phyloP scores from a whole-genome alignment of 2,888 invertebrate genomes.

The Anoncus sp. region DNA sequence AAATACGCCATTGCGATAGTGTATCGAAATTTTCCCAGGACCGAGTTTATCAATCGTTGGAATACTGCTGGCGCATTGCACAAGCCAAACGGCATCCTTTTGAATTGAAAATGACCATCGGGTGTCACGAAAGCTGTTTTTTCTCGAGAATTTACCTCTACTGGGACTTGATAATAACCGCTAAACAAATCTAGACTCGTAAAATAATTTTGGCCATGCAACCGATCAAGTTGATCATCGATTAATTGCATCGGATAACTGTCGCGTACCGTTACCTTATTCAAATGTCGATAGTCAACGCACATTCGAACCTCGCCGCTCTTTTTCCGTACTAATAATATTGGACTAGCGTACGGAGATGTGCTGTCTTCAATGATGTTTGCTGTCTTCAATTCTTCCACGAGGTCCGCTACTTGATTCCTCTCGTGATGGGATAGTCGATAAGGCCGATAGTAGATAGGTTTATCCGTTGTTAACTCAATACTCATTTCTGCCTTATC shows the following conservation, averaged over 20 bases:
- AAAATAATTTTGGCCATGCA: slow-evolving; percentile 71
- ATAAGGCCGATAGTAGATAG: slow-evolving; percentile 71
- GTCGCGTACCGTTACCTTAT: slow-evolving; percentile 73
- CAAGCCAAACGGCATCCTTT: slow-evolving; percentile 12
- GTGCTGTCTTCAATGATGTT: slow-evolving; percentile 59
- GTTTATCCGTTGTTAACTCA: slow-evolving; percentile 60
- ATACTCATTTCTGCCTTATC: slow-evolving; percentile 67
- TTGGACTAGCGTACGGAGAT: slow-evolving; percentile 67
- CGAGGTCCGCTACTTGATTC: slow-evolving; percentile 63
- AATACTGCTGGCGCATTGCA: slow-evolving; percentile 15
- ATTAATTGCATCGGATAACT: slow-evolving; percentile 76
- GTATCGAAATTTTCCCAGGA: slow-evolving; percentile 52
- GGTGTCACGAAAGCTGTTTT: slow-evolving; percentile 79
- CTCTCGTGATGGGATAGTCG: slow-evolving; percentile 68
- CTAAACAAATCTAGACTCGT: slow-evolving; percentile 73
- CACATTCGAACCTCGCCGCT: slow-evolving; percentile 67
- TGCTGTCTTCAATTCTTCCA: slow-evolving; percentile 49
- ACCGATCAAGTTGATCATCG: slow-evolving; percentile 74
- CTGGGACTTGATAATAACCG: slow-evolving; percentile 76
- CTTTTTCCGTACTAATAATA: slow-evolving; percentile 66
- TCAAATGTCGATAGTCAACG: slow-evolving; percentile 72
- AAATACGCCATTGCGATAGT: slow-evolving; percentile 64
- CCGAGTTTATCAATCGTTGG: slow-evolving; percentile 68
- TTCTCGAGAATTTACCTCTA: slow-evolving; percentile 70
- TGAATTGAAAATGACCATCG: slow-evolving; percentile 66